Percentiles rank a stretch among this genome's conserved stretches.
phyloP scores from a whole-genome alignment of 1,140 invertebrate species.

The Psilanteris sp. region DNA sequence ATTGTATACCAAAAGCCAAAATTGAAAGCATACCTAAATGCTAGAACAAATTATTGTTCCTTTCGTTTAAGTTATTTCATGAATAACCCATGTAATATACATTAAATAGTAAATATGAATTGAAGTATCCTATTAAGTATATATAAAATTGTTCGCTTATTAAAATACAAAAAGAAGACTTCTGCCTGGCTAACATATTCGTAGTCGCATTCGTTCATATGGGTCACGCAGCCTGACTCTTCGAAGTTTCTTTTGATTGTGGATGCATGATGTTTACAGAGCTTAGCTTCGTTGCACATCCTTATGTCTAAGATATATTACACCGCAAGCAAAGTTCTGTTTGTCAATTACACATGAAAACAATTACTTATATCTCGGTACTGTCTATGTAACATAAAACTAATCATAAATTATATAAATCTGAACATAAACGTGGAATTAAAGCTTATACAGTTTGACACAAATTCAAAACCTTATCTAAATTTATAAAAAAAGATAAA shows the following conservation, averaged over 20 bases:
- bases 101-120: too few species aligned
- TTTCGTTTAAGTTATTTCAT: too few species aligned
- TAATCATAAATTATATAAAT: constrained; percentile 76
- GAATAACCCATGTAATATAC: too few species aligned
- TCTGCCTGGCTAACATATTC: constrained; percentile 12
- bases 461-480: constrained; percentile 22
- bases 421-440: too few species aligned
- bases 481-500: constrained; percentile 7
- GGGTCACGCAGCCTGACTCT: constrained; percentile 56
- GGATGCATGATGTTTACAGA: constrained; percentile 70
- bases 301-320: constrained; percentile 66
- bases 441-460: too few species aligned
- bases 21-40: too few species aligned
- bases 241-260: constrained; percentile 64
- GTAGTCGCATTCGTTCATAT: constrained; percentile 49
- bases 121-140: too few species aligned
- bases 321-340: constrained; percentile 52
- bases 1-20: too few species aligned
- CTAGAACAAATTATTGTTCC: too few species aligned
- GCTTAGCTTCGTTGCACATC: constrained; percentile 62
- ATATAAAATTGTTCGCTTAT: too few species aligned
- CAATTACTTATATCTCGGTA: constrained; percentile 39
- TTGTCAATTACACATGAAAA: constrained; percentile 53
- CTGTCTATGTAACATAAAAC: constrained; percentile 60
- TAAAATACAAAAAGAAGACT: constrained; percentile 38